Evolutionary conservation across 2,888 invertebrate genomes (phyloP), one percentile per base, ranked within the genome.

Genomic region (Metacarcinus magister): DNA sequence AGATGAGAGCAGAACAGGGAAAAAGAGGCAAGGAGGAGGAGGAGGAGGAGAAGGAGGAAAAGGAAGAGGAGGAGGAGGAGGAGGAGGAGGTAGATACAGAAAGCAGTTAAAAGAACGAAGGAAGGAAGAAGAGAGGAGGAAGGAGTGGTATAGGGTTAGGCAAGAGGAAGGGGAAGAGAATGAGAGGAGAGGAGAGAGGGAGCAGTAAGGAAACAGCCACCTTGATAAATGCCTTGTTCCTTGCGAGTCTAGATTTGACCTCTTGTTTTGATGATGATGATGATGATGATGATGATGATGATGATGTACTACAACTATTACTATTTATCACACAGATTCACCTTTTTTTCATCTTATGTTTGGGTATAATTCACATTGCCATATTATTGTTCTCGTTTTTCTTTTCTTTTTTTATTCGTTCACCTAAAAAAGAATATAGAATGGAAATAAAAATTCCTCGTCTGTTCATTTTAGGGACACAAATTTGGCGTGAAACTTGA

Each of bases 41-140:
- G 32, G 82, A 82, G 82, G 32, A 75, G 75, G 60, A 75, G 28
- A 4, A 28, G 60, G 60, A 60, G 60, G 13, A 23, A 16, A 19
- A 60, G 60, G 16, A 60, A 16, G 60, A 67, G n/a, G 7, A 67
- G 67, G n/a, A n/a, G n/a, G 5, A 19, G 5, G 19, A n/a, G 16
- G 67, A 67, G 5, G 67, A 67, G 19, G 67, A 1, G n/a, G 16
- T 5, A n/a, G 5, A 67, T 8, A 67, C n/a, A 67, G n/a, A 67
- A n/a, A 67, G 67, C 67, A 67, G 67, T 67, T 67, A 67, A 67
- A n/a, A 67, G n/a, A 67, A 67, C 67, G 67, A 67, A n/a, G 67
- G 82, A 82, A 32, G 32, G 8, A 4, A 28, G 28, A 75, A 10
- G 28, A 28, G 28, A 28, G 5, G 28, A 32, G 82, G 32, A 82